A percentile compares a stretch with the other conserved stretches of the same genome.
Conservation (phyloP, 35 echinoderm and acorn worm species). For the Heliocidaris erythrogramma region DNA sequence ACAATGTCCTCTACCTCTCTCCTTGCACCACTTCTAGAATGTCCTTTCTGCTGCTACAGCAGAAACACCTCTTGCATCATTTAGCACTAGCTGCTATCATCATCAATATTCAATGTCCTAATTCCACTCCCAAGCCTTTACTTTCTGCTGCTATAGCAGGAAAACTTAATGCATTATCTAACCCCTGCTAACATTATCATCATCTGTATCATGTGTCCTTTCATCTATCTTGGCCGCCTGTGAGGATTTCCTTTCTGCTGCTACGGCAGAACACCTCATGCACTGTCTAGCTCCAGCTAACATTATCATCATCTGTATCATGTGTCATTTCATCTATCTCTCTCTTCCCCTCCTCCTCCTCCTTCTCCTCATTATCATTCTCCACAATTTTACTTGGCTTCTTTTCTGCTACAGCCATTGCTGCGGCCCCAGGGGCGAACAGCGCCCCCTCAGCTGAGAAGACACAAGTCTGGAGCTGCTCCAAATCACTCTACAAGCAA, state of each 20-base stretch:
- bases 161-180: too few relatives aligned
- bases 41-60: too few relatives aligned
- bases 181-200: background rate
- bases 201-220: too few relatives aligned
- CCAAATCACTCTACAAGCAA: conserved; percentile 55
- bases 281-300: background rate
- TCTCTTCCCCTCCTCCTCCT: background rate
- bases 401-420: conserved; percentile 3
- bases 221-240: background rate
- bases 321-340: background rate
- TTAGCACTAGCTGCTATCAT: too few relatives aligned
- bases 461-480: conserved; percentile 60
- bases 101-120: background rate
- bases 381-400: background rate
- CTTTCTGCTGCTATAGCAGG: too few relatives aligned
- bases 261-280: background rate
- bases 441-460: conserved; percentile 66
- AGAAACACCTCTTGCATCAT: too few relatives aligned
- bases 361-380: background rate
- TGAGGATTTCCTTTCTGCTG: background rate
- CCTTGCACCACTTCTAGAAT: too few relatives aligned
- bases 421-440: conserved; percentile 47
- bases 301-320: background rate
- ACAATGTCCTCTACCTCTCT: too few relatives aligned
- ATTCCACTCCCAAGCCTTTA: too few relatives aligned